phyloP scores from a whole-genome alignment of 1,140 invertebrate genomes.

The Battus philenor region DNA sequence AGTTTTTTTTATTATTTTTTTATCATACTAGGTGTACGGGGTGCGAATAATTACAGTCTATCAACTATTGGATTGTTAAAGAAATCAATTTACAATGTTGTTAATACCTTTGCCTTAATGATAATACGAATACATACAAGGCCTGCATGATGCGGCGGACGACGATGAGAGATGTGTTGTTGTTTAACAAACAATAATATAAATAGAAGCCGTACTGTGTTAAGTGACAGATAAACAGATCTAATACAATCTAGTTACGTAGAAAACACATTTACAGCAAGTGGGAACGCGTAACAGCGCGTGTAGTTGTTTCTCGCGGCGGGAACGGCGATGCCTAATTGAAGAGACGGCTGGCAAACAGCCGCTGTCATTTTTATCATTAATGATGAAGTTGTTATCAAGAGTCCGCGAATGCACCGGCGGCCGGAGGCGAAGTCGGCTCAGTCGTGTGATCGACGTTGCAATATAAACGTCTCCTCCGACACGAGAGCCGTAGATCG shows the following conservation, averaged over 20 bases:
- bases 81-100: too few relatives aligned
- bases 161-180: too few relatives aligned
- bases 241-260: slow-evolving; percentile 9
- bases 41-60: too few relatives aligned
- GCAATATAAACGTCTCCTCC: slow-evolving; percentile 22
- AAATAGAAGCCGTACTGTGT: neutral
- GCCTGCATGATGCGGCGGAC: too few relatives aligned
- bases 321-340: slow-evolving; percentile 21
- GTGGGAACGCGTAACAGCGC: neutral
- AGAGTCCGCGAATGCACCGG: slow-evolving; percentile 38
- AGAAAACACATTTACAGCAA: neutral
- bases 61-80: too few relatives aligned
- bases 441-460: slow-evolving; percentile 38
- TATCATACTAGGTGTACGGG: too few relatives aligned
- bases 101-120: too few relatives aligned
- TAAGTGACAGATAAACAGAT: slow-evolving; percentile 5
- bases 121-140: too few relatives aligned
- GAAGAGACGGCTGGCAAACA: slow-evolving; percentile 36
- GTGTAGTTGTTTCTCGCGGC: slow-evolving; percentile 8
- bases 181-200: slow-evolving; percentile 15
- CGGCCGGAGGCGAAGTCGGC: slow-evolving; percentile 35
- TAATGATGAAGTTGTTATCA: slow-evolving; percentile 57
- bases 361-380: slow-evolving; percentile 58
- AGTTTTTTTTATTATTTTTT: too few relatives aligned
- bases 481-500: slow-evolving; percentile 16